These are phyloP conservation scores for Pseudopleuronectes americanus DNA, from an alignment of 2,797 vertebrate genomes.

Conservation along the genomic window DNA sequence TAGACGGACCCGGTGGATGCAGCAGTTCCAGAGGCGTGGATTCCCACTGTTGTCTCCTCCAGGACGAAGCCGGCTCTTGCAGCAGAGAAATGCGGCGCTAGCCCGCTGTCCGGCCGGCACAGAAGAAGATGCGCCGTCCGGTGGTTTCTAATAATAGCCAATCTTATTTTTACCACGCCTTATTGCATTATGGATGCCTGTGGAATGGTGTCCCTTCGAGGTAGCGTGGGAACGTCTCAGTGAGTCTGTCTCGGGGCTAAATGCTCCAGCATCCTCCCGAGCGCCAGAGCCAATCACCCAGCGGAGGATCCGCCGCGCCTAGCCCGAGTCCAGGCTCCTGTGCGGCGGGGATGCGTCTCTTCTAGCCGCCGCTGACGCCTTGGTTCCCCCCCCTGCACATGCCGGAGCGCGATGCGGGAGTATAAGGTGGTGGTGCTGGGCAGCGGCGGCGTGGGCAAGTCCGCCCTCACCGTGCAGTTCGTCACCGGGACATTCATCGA, in stretches of 20 bases:
- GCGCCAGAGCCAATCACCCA: conserved; percentile 16
- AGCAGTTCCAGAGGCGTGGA: conserved; percentile 75
- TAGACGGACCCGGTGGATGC: conserved; percentile 48
- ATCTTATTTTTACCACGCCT: conserved; percentile 59
- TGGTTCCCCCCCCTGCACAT: conserved; percentile 44
- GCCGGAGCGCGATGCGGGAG: conserved; percentile 87
- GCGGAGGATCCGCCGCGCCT: conserved; percentile 7
- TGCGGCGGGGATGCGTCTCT: conserved; percentile 42
- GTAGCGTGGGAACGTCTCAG: conserved; percentile 72
- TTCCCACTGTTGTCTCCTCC: conserved; percentile 35
- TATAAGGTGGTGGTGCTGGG: conserved; percentile 97
- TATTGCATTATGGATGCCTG: conserved; percentile 77
- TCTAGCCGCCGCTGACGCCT: conserved; percentile 27
- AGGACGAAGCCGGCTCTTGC: too few relatives aligned
- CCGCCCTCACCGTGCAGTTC: conserved; percentile 95
- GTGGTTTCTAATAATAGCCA: conserved; percentile 64
- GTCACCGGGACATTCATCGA: conserved; percentile 96
- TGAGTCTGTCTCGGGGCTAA: conserved; percentile 49
- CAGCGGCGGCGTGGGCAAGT: conserved; percentile 94
- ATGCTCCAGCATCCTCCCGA: conserved; percentile 55
- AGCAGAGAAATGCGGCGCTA: conserved; percentile 42
- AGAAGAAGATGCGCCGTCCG: conserved; percentile 42
- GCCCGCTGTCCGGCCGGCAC: too few relatives aligned
- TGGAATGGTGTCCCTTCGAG: conserved; percentile 66
- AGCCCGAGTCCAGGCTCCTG: conserved; percentile 21